Evolutionary conservation across 2,888 invertebrate species (phyloP), one percentile per base, ranked within the genome.

Genomic region (Eupeodes latifasciatus): DNA sequence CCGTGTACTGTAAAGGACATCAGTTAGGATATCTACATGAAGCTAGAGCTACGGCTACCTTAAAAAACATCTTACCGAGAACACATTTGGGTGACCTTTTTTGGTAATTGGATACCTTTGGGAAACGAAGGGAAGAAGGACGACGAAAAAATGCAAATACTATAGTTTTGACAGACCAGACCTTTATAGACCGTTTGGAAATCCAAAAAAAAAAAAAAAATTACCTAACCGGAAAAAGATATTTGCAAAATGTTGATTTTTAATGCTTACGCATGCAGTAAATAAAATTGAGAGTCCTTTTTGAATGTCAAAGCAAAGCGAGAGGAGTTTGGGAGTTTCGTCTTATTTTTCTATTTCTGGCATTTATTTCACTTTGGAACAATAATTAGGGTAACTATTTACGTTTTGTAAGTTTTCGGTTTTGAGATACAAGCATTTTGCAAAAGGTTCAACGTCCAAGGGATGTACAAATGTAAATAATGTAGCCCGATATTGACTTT

Each of bases 221-320:
- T 44, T 78, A 72, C 51, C 64, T 57, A 79, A 71, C 79, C 75
- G 82, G 71, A 87, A 87, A 83, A 83, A 78, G 79, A 87, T 87
- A 87, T 87, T 87, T 87, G 76, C 76, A 83, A 79, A 87, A 83
- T 80, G 86, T 83, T 87, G 86, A 87, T 80, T 87, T 83, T 83
- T 79, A 83, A 87, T 87, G 86, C 86, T 76, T 83, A 87, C 86
- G 86, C 86, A 87, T 82, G 83, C 83, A 82, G 83, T 76, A 87
- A 79, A 87, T 83, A 80, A 79, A 71, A 47, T 83, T 87, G 16
- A 12, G 51, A 76, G 64, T 76, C 76, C 57, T 53, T 61, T 62
- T 69, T 66, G 12, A 47, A 66, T 66, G 47, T 66, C 47, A 66
- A 49, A 47, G 47, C 4, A 27, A 27, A 27, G 27, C 27, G 27